A percentile compares a stretch with the other conserved stretches of the same genome.
These are phyloP conservation scores for Tortrix viridana DNA, from an alignment of 2,888 invertebrate species.

Conservation along the genomic window DNA sequence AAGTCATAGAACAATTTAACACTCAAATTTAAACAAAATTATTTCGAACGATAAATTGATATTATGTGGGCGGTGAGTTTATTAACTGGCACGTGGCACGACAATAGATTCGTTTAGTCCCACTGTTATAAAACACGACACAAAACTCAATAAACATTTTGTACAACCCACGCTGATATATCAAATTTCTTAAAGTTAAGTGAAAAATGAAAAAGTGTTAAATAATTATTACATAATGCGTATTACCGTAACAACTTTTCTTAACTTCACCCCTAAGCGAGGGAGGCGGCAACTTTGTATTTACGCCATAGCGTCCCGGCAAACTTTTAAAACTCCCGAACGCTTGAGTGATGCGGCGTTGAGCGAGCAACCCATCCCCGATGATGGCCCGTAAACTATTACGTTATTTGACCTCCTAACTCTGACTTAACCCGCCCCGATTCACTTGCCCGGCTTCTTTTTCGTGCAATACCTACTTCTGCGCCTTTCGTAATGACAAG, in stretches of 20 bases:
- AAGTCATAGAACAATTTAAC: slow-evolving; percentile 11
- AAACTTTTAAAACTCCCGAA: slow-evolving; percentile 63
- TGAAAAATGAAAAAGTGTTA: slow-evolving; percentile 25
- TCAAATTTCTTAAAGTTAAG: slow-evolving; percentile 3
- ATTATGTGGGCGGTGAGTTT: slow-evolving; percentile 22
- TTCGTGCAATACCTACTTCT: slow-evolving; percentile 35
- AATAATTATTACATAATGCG: slow-evolving; percentile 72
- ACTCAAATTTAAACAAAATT: slow-evolving; percentile 17
- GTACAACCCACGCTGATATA: neutral
- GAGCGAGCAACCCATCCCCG: slow-evolving; percentile 44
- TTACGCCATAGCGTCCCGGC: slow-evolving; percentile 54
- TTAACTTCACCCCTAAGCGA: slow-evolving; percentile 53
- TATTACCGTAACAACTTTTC: slow-evolving; percentile 57
- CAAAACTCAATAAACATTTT: neutral
- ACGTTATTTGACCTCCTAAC: slow-evolving; percentile 22
- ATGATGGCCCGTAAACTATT: slow-evolving; percentile 21
- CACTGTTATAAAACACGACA: slow-evolving; percentile 10
- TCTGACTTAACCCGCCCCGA: slow-evolving; percentile 16
- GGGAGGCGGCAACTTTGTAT: slow-evolving; percentile 50
- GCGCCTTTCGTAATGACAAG: slow-evolving; percentile 44
- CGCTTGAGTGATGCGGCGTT: slow-evolving; percentile 53
- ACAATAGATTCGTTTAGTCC: slow-evolving; percentile 20
- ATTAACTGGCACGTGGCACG: slow-evolving; percentile 28
- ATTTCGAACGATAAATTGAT: slow-evolving; percentile 16
- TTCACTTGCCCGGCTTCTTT: slow-evolving; percentile 18